Base-by-base conservation (phyloP, 2,113 vertebrate genomes). In the Lycaon pictus region DNA sequence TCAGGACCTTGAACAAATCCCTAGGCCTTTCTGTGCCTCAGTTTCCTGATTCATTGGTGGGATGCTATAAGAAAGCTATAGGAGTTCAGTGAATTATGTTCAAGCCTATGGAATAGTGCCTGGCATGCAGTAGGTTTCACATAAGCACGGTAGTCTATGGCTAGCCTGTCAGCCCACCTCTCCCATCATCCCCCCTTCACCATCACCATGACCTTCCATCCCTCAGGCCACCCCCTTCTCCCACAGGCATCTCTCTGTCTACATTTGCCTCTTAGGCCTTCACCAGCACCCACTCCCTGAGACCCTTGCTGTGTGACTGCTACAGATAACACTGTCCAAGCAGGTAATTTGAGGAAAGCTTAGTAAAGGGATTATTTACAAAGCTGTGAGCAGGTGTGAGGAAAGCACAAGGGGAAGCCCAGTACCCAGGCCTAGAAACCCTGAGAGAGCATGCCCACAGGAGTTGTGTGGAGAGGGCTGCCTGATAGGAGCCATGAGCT, bases 361-460 rank as follows among this genome's bases (percentile, higher is more conserved):
- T 90, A 23, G 62, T 87, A 37, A 81, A 65, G 71, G 58, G 27
- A 56, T 23, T 11, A 51, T 32, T 27, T 35, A 13, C 53, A 9
- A 82, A 88, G 71, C 9, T 25, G 9, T 43, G 32, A 76, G 65
- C 25, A 43, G 74, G 43, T 55, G 63, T 32, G 76, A 63, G 32
- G 80, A 82, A 82, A 71, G 51, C 27, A 23, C 76, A 35, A 13
- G 58, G 11, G 35, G 53, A 80, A 74, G 37, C 53, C 20, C 0
- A 23, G 53, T 8, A 11, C 35, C 76, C 48, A 63, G 55, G 58
- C n/a, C n/a, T 63, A 5, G 72, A 27, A 63, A 56, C 55, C 27
- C 20, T 0, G 19, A 74, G 74, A 20, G 25, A 4, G 6, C 0
- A 0, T 0, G 3, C 29, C 67, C 74, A 25, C 35, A 48, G 74